Evolutionary conservation across 2,113 vertebrate genomes (phyloP), one percentile per base, ranked within the genome.

Genomic region (Paramormyrops kingsleyae): DNA sequence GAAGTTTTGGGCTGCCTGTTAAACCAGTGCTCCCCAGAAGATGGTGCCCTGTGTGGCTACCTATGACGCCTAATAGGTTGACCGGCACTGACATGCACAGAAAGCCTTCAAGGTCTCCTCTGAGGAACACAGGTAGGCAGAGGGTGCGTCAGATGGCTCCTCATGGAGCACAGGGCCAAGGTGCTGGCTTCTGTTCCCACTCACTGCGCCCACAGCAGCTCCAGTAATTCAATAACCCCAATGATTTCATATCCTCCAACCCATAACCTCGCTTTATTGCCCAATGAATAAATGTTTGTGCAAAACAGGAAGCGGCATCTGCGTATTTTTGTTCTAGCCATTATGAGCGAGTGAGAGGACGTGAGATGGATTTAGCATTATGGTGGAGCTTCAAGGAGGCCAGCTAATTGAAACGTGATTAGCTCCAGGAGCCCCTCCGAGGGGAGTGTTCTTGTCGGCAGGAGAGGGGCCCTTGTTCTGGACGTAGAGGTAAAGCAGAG

Each of bases 231-330:
- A 84, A 84, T n/a, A 35, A 80, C 74, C 62, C 62, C 10, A 13
- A 13, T 13, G 62, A 31, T 70, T 70, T 70, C 62, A 70, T 70
- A 70, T 31, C 74, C 74, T 42, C 74, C 31, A n/a, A 47, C 44
- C 44, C 83, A 84, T 46, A 84, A 84, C 83, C 21, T 84, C 44
- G 19, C 19, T 84, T 46, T 46, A 84, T 47, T 84, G 19, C 24
- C 19, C 83, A 44, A 84, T 44, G 83, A 84, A 84, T 84, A 84
- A 84, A 84, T 46, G 44, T 84, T 80, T 80, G 74, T 80, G 74
- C 74, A 47, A 84, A 84, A 84, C 83, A 84, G 44, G 44, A 84
- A 84, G 83, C 39, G 44, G 39, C 42, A 27, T 84, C 42, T 84
- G 46, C 21, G 24, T 84, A 13, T 84, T 84, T 46, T 84, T 84